Base-by-base conservation (phyloP, 1,140 invertebrate genomes). In the Ephestia elutella region DNA sequence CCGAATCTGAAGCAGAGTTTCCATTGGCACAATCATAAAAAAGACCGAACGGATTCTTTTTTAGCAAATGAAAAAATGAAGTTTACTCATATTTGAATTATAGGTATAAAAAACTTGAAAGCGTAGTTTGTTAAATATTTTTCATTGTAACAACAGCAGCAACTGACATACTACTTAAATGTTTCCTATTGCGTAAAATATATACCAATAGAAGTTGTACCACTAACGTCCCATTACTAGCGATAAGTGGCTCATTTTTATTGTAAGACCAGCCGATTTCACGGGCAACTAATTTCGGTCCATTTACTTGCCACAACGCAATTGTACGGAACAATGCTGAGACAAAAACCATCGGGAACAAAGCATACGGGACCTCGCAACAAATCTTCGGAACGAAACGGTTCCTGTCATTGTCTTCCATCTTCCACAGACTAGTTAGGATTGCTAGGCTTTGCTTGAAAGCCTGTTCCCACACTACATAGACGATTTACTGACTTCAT, bases 301-400 rank as follows among this genome's bases (percentile, higher is more conserved):
- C 32, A 44, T 44, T 44, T 44, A 44, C 38, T 44, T 17, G 13
- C 38, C 38, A 44, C 38, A 5, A 44, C 5, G 38, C 38, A 44
- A 44, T 44, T 44, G 30, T 17, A 44, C 38, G 5, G 3, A 44
- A 44, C 38, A 44, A 44, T 44, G 38, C 32, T 35, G 38, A n/a
- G n/a, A 44, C 38, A 44, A 44, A 44, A 15, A 44, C 32, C 32
- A 44, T 44, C n/a, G 15, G 38, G 38, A 44, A 44, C 38, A 44
- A 44, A 44, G n/a, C 38, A 44, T 44, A 44, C 38, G 38, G 13
- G 38, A 44, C 38, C 38, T 10, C 13, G 38, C 38, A 44, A 44
- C 38, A 44, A 44, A 44, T 44, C 38, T 44, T 44, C 38, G 38
- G 5, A 44, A 44, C 38, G 38, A 44, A 44, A 44, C 10, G 38